Conservation (phyloP, 2,888 invertebrate species). For the Nomada fabriciana region DNA sequence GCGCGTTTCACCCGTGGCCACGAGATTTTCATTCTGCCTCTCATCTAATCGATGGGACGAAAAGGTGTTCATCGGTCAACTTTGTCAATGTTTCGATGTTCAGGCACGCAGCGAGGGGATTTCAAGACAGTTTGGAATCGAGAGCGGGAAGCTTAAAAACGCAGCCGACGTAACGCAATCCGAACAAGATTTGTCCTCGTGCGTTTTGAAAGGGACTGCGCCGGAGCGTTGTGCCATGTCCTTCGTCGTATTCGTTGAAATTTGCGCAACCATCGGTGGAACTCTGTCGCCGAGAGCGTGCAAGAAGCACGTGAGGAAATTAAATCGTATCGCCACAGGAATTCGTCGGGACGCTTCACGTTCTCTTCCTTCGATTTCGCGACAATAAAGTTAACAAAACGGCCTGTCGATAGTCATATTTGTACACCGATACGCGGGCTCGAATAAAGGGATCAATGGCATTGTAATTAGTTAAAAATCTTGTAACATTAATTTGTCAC, state of each 20-base stretch:
- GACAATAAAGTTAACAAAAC: neutral
- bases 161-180: constrained; percentile 50
- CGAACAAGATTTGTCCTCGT: constrained; percentile 65
- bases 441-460: no score
- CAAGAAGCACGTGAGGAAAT: constrained; percentile 57
- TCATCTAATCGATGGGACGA: neutral
- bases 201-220: constrained; percentile 69
- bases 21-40: neutral
- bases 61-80: constrained; percentile 1
- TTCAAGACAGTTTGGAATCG: constrained; percentile 37
- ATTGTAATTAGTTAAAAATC: no score
- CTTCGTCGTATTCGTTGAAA: constrained; percentile 72
- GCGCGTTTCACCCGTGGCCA: neutral
- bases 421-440: no score
- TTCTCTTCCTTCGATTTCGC: neutral
- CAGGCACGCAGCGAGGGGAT: constrained; percentile 27
- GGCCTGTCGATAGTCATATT: no score
- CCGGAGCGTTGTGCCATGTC: constrained; percentile 59
- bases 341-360: constrained; percentile 26
- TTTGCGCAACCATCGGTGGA: constrained; percentile 64
- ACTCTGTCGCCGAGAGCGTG: constrained; percentile 44
- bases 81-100: neutral
- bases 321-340: constrained; percentile 38
- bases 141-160: constrained; percentile 56
- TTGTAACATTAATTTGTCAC: no score